Evolutionary conservation across 2,888 invertebrate species (phyloP).

Genomic region (Acronicta psi): DNA sequence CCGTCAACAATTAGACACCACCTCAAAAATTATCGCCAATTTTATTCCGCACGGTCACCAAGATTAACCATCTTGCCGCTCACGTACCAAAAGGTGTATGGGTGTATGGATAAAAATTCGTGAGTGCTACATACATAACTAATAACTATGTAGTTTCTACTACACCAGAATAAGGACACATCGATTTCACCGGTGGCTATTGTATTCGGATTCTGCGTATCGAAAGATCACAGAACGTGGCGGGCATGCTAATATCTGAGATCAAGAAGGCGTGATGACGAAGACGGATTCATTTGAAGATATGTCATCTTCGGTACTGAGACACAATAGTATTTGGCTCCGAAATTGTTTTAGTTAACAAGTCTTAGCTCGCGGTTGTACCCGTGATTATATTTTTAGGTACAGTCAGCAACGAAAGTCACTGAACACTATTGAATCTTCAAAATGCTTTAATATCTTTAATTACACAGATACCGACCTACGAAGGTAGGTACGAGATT

Average conservation of each 20-base stretch:
- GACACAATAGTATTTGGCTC: not conserved
- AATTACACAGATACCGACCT: no score
- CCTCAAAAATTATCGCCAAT: slow-evolving; percentile 27
- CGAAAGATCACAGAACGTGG: slow-evolving; percentile 73
- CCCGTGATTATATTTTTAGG: not conserved
- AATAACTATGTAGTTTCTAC: slow-evolving; percentile 53
- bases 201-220: slow-evolving; percentile 86
- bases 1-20: slow-evolving; percentile 7
- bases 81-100: slow-evolving; percentile 45
- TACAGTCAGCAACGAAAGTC: no score
- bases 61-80: slow-evolving; percentile 42
- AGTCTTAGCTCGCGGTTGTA: not conserved
- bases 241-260: slow-evolving; percentile 71
- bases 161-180: slow-evolving; percentile 59
- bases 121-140: slow-evolving; percentile 58
- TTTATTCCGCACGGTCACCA: slow-evolving; percentile 35
- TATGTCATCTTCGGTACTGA: slow-evolving; percentile 31
- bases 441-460: no score
- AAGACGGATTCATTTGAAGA: slow-evolving; percentile 34
- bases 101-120: slow-evolving; percentile 47
- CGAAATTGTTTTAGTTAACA: slow-evolving; percentile 1
- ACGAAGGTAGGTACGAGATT: no score
- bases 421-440: no score
- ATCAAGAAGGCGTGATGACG: slow-evolving; percentile 49
- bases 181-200: slow-evolving; percentile 75